phyloP scores from a whole-genome alignment of 2,888 invertebrate genomes.

The Erebia aethiops region DNA sequence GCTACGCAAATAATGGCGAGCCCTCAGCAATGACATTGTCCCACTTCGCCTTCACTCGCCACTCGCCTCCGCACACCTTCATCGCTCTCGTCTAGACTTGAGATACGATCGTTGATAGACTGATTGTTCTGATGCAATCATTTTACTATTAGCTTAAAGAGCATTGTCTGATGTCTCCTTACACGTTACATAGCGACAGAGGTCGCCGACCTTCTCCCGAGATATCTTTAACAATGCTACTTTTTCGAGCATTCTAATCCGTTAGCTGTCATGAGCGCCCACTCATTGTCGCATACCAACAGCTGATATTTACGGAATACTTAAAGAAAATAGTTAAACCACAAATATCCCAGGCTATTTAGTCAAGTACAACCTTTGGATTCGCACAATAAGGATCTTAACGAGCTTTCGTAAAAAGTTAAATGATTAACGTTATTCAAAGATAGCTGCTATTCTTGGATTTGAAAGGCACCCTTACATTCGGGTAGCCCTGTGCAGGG shows the following conservation, averaged over 20 bases:
- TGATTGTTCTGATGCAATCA: slow-evolving; percentile 58
- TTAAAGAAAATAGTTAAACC: neutral
- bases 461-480: slow-evolving; percentile 71
- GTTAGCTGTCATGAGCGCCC: slow-evolving; percentile 33
- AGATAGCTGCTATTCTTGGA: slow-evolving; percentile 61
- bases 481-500: slow-evolving; percentile 64
- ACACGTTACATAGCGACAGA: slow-evolving; percentile 31
- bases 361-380: neutral
- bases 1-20: slow-evolving; percentile 79
- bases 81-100: slow-evolving; percentile 65
- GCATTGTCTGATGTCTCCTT: slow-evolving; percentile 38
- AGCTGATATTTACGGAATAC: slow-evolving; percentile 23
- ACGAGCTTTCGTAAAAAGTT: slow-evolving; percentile 27
- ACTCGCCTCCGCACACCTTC: slow-evolving; percentile 52
- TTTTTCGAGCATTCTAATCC: slow-evolving; percentile 32
- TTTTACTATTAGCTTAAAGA: slow-evolving; percentile 47
- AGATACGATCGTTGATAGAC: slow-evolving; percentile 68
- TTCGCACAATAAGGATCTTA: slow-evolving; percentile 14
- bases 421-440: slow-evolving; percentile 40
- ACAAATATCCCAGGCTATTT: neutral
- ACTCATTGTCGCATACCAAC: slow-evolving; percentile 28
- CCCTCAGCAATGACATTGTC: slow-evolving; percentile 79
- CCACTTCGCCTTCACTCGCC: slow-evolving; percentile 55
- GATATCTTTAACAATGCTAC: slow-evolving; percentile 30
- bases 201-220: slow-evolving; percentile 40